Conservation (phyloP, 2,113 vertebrate species). For the Cranoglanis bouderius region DNA sequence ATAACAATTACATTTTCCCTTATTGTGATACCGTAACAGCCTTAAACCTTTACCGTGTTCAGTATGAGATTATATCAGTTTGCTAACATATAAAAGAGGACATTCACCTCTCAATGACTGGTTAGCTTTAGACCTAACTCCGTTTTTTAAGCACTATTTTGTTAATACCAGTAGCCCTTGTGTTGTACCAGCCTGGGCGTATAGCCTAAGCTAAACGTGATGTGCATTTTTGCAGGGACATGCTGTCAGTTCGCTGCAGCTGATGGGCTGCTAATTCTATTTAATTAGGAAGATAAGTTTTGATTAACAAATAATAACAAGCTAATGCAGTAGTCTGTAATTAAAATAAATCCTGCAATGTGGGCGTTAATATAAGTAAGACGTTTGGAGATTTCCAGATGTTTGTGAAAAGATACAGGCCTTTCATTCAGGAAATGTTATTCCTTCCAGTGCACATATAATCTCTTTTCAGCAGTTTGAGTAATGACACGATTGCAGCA, state of each 20-base stretch:
- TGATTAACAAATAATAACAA: not conserved
- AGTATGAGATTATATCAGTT: not conserved
- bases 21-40: not conserved
- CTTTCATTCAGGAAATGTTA: slow-evolving; percentile 5
- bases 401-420: not conserved
- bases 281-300: not conserved
- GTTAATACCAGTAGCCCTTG: not conserved
- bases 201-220: not conserved
- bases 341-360: not conserved
- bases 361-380: not conserved
- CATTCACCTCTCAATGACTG: not conserved
- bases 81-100: not conserved
- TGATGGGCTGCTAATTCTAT: not conserved
- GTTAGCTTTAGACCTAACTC: not conserved
- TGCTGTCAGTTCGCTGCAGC: not conserved
- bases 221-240: not conserved
- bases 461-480: not conserved
- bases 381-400: slow-evolving; percentile 10
- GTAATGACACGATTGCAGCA: too few relatives aligned
- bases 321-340: not conserved
- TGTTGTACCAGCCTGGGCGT: not conserved
- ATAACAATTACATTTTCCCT: not conserved
- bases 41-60: not conserved
- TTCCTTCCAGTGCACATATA: not conserved
- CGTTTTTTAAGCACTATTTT: not conserved